phyloP scores from a whole-genome alignment of 2,888 invertebrate species.

The Stratiomys singularior region DNA sequence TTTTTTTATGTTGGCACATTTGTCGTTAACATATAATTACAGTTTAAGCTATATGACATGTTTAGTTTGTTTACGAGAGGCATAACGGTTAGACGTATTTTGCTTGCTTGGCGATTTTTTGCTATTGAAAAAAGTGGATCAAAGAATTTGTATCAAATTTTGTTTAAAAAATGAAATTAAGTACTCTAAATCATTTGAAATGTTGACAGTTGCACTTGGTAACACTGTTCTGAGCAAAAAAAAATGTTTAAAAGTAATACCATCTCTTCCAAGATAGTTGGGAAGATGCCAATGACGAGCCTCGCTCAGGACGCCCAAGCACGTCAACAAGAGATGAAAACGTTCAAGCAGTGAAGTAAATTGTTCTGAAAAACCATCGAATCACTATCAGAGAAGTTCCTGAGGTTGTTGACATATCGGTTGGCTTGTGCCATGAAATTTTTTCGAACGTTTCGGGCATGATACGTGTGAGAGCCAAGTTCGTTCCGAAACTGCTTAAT shows the following conservation, averaged over 20 bases:
- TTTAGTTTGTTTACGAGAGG: conserved; percentile 1
- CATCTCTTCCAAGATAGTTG: not conserved
- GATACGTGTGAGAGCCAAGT: not conserved
- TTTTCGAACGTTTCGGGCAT: conserved; percentile 1
- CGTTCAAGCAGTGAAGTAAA: conserved; percentile 18
- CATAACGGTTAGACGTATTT: not conserved
- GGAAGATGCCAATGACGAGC: conserved; percentile 11
- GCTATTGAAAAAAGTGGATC: conserved; percentile 12
- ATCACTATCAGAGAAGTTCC: conserved; percentile 20
- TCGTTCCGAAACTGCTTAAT: conserved; percentile 15
- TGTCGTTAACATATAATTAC: not conserved
- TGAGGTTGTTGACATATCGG: not conserved
- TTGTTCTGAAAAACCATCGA: conserved; percentile 11
- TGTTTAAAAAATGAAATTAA: conserved; percentile 17
- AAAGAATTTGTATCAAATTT: conserved; percentile 19
- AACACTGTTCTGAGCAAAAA: conserved; percentile 17
- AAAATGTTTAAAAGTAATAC: conserved; percentile 2
- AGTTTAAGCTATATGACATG: not conserved
- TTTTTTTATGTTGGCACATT: conserved; percentile 11
- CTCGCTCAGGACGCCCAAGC: conserved; percentile 17
- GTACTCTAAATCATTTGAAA: not conserved
- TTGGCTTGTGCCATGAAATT: conserved; percentile 18
- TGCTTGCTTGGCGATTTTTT: not conserved
- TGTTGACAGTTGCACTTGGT: conserved; percentile 11
- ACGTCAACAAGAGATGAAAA: conserved; percentile 9